Conservation (phyloP, 2,797 vertebrate species). For the Corythornis leucogaster region DNA sequence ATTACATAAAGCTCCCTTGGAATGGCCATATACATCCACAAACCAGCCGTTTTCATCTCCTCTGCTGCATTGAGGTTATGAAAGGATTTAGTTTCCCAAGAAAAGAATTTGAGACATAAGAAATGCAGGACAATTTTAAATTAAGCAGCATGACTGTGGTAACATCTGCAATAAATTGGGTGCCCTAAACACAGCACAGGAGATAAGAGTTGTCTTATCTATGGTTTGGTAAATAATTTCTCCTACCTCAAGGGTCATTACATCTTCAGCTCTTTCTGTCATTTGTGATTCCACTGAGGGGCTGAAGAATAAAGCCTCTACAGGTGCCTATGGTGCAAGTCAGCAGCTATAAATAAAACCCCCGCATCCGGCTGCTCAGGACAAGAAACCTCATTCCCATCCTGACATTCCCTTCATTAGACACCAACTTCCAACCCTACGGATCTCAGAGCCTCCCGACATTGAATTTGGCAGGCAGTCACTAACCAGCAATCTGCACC, state of each 20-base stretch:
- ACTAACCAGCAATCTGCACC: not conserved
- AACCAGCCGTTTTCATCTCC: constrained; percentile 3
- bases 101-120: constrained; percentile 45
- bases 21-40: constrained; percentile 21
- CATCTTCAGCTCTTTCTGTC: constrained; percentile 53
- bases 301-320: constrained; percentile 41
- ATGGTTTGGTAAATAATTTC: constrained; percentile 68
- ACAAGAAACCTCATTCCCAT: constrained; percentile 19
- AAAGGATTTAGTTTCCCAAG: constrained; percentile 58
- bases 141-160: constrained; percentile 49
- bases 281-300: constrained; percentile 51
- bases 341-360: constrained; percentile 57
- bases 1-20: constrained; percentile 47
- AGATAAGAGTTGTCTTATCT: constrained; percentile 47
- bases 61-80: constrained; percentile 33
- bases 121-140: constrained; percentile 46
- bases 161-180: constrained; percentile 59
- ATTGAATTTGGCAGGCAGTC: not conserved
- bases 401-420: constrained; percentile 14
- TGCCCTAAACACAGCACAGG: constrained; percentile 41
- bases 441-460: not conserved
- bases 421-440: not conserved
- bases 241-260: constrained; percentile 63
- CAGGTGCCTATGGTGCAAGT: constrained; percentile 28
- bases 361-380: not conserved